Percentiles rank a stretch among this genome's conserved stretches.
Evolutionary conservation across 2,888 invertebrate species (phyloP).

Genomic region (Strigamia maritima): DNA sequence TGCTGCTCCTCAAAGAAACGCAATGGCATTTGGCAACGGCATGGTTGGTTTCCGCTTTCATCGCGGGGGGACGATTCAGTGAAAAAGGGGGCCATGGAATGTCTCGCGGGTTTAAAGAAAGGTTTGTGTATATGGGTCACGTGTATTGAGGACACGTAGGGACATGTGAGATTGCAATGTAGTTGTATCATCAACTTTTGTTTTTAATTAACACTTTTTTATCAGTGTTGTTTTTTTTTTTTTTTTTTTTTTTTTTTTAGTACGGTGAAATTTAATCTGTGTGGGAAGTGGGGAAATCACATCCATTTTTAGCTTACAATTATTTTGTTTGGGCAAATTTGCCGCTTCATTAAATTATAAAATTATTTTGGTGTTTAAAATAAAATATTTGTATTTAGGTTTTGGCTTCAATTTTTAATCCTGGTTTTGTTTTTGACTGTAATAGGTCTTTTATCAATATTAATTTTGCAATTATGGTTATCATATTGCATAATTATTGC

Average conservation of each 20-base stretch:
- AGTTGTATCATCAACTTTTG: background rate
- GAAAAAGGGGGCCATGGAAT: background rate
- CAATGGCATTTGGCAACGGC: background rate
- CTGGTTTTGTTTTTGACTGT: background rate
- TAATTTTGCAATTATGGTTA: background rate
- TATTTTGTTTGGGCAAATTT: background rate
- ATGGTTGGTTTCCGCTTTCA: conserved; percentile 28
- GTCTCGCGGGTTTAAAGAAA: conserved; percentile 1
- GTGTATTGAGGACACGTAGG: conserved; percentile 5
- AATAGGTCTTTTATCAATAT: background rate
- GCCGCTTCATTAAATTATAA: too few species aligned
- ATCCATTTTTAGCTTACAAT: background rate
- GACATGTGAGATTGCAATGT: background rate
- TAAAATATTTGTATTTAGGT: too few species aligned
- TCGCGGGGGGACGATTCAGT: conserved; percentile 1
- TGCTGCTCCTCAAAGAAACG: conserved; percentile 17
- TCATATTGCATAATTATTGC: background rate
- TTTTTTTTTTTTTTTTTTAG: background rate
- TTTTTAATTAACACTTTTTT: background rate
- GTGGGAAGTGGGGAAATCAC: background rate
- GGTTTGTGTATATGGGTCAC: conserved; percentile 23
- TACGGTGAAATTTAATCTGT: background rate
- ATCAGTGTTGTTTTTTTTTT: too few species aligned
- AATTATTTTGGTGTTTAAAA: too few species aligned
- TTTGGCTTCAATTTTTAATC: too few species aligned